Evolutionary conservation across 2,888 invertebrate genomes (phyloP).

Genomic region (Drosophila putrida): DNA sequence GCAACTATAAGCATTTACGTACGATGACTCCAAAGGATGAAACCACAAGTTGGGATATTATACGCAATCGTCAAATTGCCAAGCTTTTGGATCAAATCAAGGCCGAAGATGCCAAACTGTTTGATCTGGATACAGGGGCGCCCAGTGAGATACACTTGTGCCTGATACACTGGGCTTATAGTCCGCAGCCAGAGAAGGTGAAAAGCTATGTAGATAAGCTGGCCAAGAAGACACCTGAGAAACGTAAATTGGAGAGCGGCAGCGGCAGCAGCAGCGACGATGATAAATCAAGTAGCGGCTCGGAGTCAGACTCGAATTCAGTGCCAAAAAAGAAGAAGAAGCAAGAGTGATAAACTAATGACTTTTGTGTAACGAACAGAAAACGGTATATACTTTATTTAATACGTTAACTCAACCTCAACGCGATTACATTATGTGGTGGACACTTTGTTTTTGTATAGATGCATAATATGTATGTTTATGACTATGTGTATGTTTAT

Average conservation of each 20-base stretch:
- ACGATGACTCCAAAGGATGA: slow-evolving; percentile 87
- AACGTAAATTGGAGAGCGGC: slow-evolving; percentile 61
- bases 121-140: slow-evolving; percentile 88
- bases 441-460: slow-evolving; percentile 50
- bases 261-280: slow-evolving; percentile 52
- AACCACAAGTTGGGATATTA: slow-evolving; percentile 91
- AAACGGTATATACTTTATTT: slow-evolving; percentile 74
- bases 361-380: slow-evolving; percentile 69
- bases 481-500: slow-evolving; percentile 49
- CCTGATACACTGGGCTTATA: slow-evolving; percentile 91
- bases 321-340: slow-evolving; percentile 69
- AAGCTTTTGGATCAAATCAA: slow-evolving; percentile 87
- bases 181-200: slow-evolving; percentile 89
- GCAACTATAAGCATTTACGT: slow-evolving; percentile 89
- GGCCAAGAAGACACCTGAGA: slow-evolving; percentile 71
- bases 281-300: slow-evolving; percentile 37
- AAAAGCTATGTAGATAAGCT: slow-evolving; percentile 87
- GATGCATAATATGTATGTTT: slow-evolving; percentile 40
- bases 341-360: slow-evolving; percentile 37
- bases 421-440: slow-evolving; percentile 64
- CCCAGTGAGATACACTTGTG: slow-evolving; percentile 90
- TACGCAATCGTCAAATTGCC: slow-evolving; percentile 88
- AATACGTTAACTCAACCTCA: slow-evolving; percentile 65
- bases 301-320: slow-evolving; percentile 51
- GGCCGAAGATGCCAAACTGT: slow-evolving; percentile 88